Evolutionary conservation across 2,113 vertebrate genomes (phyloP).

Genomic region (Phoxinus phoxinus): DNA sequence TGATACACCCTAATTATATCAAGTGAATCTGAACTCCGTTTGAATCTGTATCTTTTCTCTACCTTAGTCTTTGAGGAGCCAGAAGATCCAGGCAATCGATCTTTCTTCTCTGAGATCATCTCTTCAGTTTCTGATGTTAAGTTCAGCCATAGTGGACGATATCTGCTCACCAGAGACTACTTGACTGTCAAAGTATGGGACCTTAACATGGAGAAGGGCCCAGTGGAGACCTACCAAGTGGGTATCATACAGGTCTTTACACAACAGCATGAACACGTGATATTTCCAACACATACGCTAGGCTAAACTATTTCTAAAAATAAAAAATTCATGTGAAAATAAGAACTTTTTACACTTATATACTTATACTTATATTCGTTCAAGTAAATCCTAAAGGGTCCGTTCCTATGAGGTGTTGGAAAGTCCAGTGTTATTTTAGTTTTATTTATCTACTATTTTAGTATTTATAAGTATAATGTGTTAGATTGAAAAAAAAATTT

Average conservation of each 20-base stretch:
- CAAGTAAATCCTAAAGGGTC: not conserved
- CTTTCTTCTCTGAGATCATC: constrained; percentile 81
- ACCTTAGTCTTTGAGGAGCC: constrained; percentile 77
- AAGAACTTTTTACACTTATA: not conserved
- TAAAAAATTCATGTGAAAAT: not conserved
- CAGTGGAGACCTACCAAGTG: constrained; percentile 79
- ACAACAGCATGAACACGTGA: not conserved
- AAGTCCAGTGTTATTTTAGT: not conserved
- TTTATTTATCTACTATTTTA: not conserved
- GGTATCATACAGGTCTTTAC: not conserved
- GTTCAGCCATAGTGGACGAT: constrained; percentile 81
- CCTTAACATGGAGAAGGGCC: constrained; percentile 80
- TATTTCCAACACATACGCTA: not conserved
- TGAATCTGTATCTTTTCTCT: constrained; percentile 29
- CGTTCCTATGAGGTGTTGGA: not conserved
- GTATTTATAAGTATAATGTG: not conserved
- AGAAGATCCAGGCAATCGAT: constrained; percentile 78
- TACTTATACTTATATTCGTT: no score
- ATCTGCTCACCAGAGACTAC: constrained; percentile 80
- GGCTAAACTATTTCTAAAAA: not conserved
- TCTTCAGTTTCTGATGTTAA: constrained; percentile 81
- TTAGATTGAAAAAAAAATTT: no score
- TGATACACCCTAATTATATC: not conserved
- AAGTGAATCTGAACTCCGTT: not conserved
- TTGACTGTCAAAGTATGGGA: constrained; percentile 82